A percentile compares a stretch with the other conserved stretches of the same genome.
phyloP scores from a whole-genome alignment of 2,113 vertebrate species.

The Microcebus griseorufus region DNA sequence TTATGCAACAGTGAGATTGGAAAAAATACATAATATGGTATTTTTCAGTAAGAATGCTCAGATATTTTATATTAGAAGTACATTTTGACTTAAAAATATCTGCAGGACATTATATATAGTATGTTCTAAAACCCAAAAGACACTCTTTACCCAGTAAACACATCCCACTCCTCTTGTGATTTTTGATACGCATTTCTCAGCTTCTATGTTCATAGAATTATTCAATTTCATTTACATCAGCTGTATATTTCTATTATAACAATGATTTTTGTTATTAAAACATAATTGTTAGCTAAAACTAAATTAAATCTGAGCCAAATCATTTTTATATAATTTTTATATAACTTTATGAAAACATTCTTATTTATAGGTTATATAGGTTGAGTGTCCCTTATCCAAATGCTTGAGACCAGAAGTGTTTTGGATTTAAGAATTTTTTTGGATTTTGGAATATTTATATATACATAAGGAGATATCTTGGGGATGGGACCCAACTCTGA shows the following conservation, averaged over 20 bases:
- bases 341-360: slow-evolving; percentile 1
- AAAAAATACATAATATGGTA: not conserved
- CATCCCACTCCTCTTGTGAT: not conserved
- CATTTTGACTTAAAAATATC: not conserved
- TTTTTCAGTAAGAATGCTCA: not conserved
- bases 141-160: not conserved
- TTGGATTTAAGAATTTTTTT: not conserved
- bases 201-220: not conserved
- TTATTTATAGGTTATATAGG: not conserved
- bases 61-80: not conserved
- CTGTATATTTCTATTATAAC: not conserved
- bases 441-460: not conserved
- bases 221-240: not conserved
- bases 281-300: not conserved
- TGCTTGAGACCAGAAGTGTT: not conserved
- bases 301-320: not conserved
- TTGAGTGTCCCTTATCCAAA: not conserved
- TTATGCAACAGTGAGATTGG: not conserved
- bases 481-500: not conserved
- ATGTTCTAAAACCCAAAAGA: not conserved
- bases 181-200: not conserved
- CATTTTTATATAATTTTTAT: not conserved
- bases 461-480: not conserved
- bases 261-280: not conserved
- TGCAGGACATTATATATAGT: not conserved